phyloP scores from a whole-genome alignment of 2,113 vertebrate genomes.

The Pontoporia blainvillei region DNA sequence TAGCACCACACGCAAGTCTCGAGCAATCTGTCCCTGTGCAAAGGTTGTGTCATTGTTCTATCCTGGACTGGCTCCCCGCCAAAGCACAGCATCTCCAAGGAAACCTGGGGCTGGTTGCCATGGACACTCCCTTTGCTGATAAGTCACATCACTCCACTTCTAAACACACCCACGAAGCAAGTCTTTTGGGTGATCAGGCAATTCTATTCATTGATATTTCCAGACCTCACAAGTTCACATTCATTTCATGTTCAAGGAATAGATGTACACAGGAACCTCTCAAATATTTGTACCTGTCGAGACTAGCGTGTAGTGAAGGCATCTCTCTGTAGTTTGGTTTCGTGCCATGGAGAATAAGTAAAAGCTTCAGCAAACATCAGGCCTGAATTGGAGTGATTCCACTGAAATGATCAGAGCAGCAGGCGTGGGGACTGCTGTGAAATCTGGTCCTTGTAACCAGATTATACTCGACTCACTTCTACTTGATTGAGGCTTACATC shows the following conservation, averaged over 20 bases:
- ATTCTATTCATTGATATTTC: slow-evolving; percentile 44
- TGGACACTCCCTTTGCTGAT: slow-evolving; percentile 60
- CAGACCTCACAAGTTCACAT: neutral
- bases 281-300: slow-evolving; percentile 9
- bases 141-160: slow-evolving; percentile 29
- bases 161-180: neutral
- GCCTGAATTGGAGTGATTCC: neutral
- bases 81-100: slow-evolving; percentile 60
- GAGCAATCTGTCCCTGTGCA: neutral
- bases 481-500: too few species aligned
- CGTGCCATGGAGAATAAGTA: neutral
- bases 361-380: slow-evolving; percentile 1
- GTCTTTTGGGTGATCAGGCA: slow-evolving; percentile 28
- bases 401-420: neutral
- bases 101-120: slow-evolving; percentile 66
- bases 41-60: neutral
- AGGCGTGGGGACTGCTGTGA: neutral
- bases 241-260: neutral
- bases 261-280: neutral
- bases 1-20: neutral
- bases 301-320: neutral
- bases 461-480: neutral
- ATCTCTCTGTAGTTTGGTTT: neutral
- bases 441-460: neutral
- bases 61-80: slow-evolving; percentile 48